Evolutionary conservation across 2,113 vertebrate species (phyloP).

Genomic region (Apodemus sylvaticus): DNA sequence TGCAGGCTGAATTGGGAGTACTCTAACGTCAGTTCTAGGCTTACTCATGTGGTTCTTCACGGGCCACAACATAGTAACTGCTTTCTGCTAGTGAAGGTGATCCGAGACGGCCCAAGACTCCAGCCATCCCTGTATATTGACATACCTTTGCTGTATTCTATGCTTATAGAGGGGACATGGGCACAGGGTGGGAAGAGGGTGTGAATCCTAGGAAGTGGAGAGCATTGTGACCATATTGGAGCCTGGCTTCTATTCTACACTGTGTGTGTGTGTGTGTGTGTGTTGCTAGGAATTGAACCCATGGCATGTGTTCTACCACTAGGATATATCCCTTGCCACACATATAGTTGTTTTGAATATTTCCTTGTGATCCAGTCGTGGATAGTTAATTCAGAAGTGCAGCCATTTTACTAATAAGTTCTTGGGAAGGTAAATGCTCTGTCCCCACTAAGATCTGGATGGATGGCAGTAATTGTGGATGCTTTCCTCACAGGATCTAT

Average conservation of each 20-base stretch:
- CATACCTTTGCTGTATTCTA: neutral
- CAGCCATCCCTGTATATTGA: neutral
- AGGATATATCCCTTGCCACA: neutral
- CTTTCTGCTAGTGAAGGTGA: neutral
- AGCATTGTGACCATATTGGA: neutral
- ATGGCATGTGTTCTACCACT: neutral
- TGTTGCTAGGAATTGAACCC: neutral
- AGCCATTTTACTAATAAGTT: neutral
- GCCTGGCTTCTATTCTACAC: neutral
- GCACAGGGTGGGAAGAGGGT: neutral
- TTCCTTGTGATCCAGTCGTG: neutral
- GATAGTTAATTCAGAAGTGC: constrained; percentile 6
- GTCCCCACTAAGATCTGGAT: neutral
- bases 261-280: neutral
- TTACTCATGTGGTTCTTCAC: neutral
- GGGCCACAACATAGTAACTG: neutral
- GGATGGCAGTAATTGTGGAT: neutral
- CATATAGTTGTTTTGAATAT: neutral
- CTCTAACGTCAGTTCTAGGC: neutral
- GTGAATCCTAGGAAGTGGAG: neutral
- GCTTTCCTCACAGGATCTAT: constrained; percentile 37
- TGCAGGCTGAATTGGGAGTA: neutral
- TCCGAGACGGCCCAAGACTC: neutral
- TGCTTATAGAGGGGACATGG: neutral
- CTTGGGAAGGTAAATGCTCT: neutral